These are phyloP conservation scores for Xyliphius kryptos DNA, from an alignment of 2,113 vertebrate genomes.

Conservation along the genomic window DNA sequence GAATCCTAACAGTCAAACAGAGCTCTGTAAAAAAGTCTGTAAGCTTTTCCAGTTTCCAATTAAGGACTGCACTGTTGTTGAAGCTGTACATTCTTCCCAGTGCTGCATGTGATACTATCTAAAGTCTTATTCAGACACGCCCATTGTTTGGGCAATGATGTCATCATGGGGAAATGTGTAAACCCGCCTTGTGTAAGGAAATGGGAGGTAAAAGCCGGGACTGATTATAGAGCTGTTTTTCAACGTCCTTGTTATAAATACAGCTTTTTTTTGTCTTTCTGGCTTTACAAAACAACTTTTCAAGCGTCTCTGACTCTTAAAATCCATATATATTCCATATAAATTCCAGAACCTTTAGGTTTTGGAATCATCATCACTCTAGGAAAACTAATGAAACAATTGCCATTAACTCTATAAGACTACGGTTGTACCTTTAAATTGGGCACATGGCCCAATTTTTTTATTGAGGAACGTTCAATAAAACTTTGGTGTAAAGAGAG, in stretches of 20 bases:
- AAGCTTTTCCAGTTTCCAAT: background rate
- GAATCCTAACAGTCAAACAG: background rate
- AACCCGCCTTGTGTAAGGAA: conserved; percentile 38
- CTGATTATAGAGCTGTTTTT: conserved; percentile 46
- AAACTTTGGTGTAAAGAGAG: conserved; percentile 19
- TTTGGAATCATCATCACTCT: background rate
- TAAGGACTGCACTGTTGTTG: conserved; percentile 14
- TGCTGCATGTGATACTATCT: conserved; percentile 50
- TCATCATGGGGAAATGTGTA: conserved; percentile 51
- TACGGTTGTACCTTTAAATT: too few species aligned
- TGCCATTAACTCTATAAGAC: too few species aligned
- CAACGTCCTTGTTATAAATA: conserved; percentile 40
- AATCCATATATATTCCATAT: background rate
- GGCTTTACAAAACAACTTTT: conserved; percentile 8
- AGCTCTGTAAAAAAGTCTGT: conserved; percentile 4
- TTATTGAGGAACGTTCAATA: conserved; percentile 15
- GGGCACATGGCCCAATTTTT: conserved; percentile 4
- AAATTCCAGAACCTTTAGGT: too few species aligned
- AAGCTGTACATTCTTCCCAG: conserved; percentile 18
- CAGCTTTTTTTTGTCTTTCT: conserved; percentile 11
- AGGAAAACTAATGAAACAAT: background rate
- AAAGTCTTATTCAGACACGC: conserved; percentile 38
- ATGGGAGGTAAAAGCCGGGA: conserved; percentile 35
- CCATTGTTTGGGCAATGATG: conserved; percentile 60
- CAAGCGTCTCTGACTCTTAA: conserved; percentile 3